phyloP scores from a whole-genome alignment of 2,797 vertebrate genomes.

The Neosilurus mollespiculum region DNA sequence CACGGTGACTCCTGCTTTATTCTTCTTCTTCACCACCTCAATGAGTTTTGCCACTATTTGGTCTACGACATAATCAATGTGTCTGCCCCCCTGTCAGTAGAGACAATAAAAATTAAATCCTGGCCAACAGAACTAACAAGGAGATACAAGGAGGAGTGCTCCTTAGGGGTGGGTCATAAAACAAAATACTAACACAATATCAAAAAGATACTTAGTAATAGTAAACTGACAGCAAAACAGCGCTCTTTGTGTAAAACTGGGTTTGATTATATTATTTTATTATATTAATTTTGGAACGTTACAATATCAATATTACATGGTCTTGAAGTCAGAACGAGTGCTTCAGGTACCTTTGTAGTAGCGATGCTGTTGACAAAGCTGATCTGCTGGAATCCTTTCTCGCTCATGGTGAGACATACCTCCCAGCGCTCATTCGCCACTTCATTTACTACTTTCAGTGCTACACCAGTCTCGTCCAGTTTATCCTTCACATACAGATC shows the following conservation, averaged over 20 bases:
- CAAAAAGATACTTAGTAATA: too few relatives aligned
- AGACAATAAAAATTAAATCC: conserved; percentile 7
- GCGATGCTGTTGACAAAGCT: conserved; percentile 93
- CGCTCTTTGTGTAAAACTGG: background rate
- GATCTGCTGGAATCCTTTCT: conserved; percentile 90
- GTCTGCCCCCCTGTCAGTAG: conserved; percentile 81
- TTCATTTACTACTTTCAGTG: conserved; percentile 88
- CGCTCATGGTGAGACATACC: conserved; percentile 86
- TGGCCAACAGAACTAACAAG: too few relatives aligned
- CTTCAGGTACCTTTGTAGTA: conserved; percentile 81
- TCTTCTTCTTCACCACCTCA: conserved; percentile 92
- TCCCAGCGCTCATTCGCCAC: conserved; percentile 87
- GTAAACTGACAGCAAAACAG: background rate
- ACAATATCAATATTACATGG: background rate
- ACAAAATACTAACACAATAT: background rate
- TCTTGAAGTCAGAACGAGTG: background rate
- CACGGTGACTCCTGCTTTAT: conserved; percentile 88
- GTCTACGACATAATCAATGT: conserved; percentile 88
- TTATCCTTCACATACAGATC: conserved; percentile 91
- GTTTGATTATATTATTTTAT: background rate
- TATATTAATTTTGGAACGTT: background rate
- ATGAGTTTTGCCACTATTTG: conserved; percentile 88
- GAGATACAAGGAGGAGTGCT: background rate
- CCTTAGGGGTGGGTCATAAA: background rate
- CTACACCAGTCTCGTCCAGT: conserved; percentile 86